phyloP scores from a whole-genome alignment of 1,140 invertebrate species.

The Ooceraea biroi region DNA sequence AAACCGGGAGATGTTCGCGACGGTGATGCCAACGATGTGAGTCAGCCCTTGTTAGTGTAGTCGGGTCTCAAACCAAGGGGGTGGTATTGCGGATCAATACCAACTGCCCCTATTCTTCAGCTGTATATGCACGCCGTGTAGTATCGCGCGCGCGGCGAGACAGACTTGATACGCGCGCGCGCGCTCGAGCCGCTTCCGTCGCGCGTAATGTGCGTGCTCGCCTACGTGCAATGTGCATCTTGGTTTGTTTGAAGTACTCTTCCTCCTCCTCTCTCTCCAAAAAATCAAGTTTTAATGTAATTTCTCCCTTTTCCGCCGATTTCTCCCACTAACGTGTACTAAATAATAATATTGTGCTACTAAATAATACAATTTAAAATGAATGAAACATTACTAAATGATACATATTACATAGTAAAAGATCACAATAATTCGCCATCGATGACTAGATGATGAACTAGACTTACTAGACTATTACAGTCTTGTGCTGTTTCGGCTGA shows the following conservation, averaged over 20 bases:
- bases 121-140: constrained; percentile 71
- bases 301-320: too few relatives aligned
- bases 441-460: neutral
- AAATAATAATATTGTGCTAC: too few relatives aligned
- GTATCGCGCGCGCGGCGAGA: constrained; percentile 63
- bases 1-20: constrained; percentile 55
- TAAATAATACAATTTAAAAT: too few relatives aligned
- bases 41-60: constrained; percentile 60
- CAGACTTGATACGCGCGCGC: constrained; percentile 5
- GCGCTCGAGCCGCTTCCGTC: neutral
- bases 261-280: too few relatives aligned
- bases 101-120: constrained; percentile 83
- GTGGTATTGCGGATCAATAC: constrained; percentile 84
- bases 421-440: neutral
- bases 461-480: too few relatives aligned
- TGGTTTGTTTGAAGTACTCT: too few relatives aligned
- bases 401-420: neutral
- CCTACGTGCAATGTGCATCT: too few relatives aligned
- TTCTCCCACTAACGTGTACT: too few relatives aligned
- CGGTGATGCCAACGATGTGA: constrained; percentile 32
- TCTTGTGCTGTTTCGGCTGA: neutral
- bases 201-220: neutral
- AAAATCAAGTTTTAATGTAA: too few relatives aligned
- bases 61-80: constrained; percentile 71
- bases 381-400: too few relatives aligned